Conservation (phyloP, 1,140 invertebrate species). For the Camponotus pennsylvanicus region DNA sequence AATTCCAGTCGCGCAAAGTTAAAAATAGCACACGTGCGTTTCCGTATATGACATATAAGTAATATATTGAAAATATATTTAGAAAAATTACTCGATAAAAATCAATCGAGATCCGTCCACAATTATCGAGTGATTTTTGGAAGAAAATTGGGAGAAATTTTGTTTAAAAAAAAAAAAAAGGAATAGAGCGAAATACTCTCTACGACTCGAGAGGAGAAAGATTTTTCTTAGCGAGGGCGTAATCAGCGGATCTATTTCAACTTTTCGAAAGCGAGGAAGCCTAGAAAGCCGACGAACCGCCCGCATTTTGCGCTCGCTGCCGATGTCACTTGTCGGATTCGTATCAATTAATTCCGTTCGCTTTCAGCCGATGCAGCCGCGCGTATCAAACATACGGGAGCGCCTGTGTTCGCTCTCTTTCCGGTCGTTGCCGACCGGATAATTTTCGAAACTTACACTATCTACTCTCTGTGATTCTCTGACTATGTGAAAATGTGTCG, state of each 20-base stretch:
- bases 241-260: not conserved
- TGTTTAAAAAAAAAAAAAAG: too few species aligned
- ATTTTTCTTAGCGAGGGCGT: not conserved
- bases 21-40: constrained; percentile 34
- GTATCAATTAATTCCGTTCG: constrained; percentile 33
- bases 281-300: not conserved
- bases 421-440: not conserved
- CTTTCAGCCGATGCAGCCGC: constrained; percentile 28
- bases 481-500: not conserved
- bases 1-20: constrained; percentile 2
- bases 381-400: not conserved
- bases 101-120: not conserved
- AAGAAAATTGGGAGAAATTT: not conserved
- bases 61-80: not conserved
- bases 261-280: constrained; percentile 17
- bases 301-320: not conserved
- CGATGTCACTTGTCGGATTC: not conserved
- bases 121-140: not conserved
- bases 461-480: constrained; percentile 6
- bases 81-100: not conserved
- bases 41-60: not conserved
- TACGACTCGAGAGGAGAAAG: not conserved
- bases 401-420: not conserved
- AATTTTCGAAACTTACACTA: not conserved
- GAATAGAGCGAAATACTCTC: not conserved